Evolutionary conservation across 2,888 invertebrate genomes (phyloP).

Genomic region (Diploptera punctata): DNA sequence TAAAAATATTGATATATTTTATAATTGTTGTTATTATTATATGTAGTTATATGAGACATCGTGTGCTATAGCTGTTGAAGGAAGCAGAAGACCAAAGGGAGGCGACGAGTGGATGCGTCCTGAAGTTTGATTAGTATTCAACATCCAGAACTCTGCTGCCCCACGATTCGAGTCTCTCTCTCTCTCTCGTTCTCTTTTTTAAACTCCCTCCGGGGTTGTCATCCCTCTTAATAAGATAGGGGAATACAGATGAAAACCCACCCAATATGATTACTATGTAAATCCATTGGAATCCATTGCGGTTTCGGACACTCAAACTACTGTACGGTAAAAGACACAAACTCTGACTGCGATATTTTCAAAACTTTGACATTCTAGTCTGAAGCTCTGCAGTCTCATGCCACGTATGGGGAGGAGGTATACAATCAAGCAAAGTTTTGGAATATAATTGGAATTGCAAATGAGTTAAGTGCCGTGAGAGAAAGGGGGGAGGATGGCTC

Average conservation of each 20-base stretch:
- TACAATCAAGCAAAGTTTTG: conserved; percentile 34
- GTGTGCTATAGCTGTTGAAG: no score
- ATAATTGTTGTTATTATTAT: no score
- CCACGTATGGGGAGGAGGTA: not conserved
- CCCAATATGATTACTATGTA: conserved; percentile 58
- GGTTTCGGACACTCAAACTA: conserved; percentile 29
- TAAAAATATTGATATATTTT: no score
- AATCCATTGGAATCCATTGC: conserved; percentile 49
- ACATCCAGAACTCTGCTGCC: conserved; percentile 21
- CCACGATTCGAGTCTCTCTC: no score
- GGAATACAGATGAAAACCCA: conserved; percentile 37
- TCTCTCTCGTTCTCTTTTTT: no score
- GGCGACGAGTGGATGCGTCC: no score
- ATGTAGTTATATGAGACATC: no score
- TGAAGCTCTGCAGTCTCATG: not conserved
- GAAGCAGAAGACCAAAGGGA: not conserved
- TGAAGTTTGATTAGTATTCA: conserved; percentile 40
- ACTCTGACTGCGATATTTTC: conserved; percentile 26
- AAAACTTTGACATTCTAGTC: conserved; percentile 27
- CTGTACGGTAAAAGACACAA: no score
- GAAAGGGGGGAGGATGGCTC: not conserved
- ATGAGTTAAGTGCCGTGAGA: conserved; percentile 30
- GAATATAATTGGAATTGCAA: conserved; percentile 35
- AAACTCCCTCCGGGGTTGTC: conserved; percentile 40
- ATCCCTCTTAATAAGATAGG: conserved; percentile 42